Base-by-base conservation (phyloP, 1,140 invertebrate genomes). In the Diabrotica virgifera region DNA sequence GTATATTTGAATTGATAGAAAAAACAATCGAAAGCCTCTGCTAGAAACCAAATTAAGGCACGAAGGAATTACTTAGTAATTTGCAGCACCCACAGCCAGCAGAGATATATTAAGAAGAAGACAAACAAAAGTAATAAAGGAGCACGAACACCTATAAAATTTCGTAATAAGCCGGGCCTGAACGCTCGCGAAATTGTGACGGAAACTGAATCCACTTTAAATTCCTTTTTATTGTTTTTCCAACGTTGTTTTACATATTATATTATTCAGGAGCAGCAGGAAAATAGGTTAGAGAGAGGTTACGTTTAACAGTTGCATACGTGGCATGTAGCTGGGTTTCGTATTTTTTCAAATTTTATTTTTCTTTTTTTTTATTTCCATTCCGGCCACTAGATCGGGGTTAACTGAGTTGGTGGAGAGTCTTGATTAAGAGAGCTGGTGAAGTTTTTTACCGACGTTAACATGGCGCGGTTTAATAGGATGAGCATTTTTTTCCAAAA, bases 191-290 rank as follows among this genome's bases (percentile, higher is more conserved):
- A 52, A 5, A 52, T 14, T 7, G 5, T 14, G 6, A 12, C 51
- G 6, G 51, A 9, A 8, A 55, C 36, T 24, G 36, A 55, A 35
- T 55, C 53, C 53, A 55, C 36, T 55, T 55, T 6, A 55, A 14
- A 24, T 13, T 55, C 14, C n/a, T 36, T 12, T 55, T 24, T 55
- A 55, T 55, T 55, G 36, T 55, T 55, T 55, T 36, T 24, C n/a
- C 5, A 5, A 5, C 10, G 24, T 55, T 55, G 24, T 55, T 55
- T 55, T 55, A 55, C 53, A 55, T 55, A 55, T 9, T 55, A 14
- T 55, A 55, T 52, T 52, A 52, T 55, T 55, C 53, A 6, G 53
- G 53, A 55, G 36, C 36, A 11, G 53, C 53, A 10, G 53, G 53
- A 24, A 55, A 24, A 55, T 36, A 35, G 53, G 53, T 55, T 12